Conservation (phyloP, 2,113 vertebrate species). For the Tricholaema leucomelas region DNA sequence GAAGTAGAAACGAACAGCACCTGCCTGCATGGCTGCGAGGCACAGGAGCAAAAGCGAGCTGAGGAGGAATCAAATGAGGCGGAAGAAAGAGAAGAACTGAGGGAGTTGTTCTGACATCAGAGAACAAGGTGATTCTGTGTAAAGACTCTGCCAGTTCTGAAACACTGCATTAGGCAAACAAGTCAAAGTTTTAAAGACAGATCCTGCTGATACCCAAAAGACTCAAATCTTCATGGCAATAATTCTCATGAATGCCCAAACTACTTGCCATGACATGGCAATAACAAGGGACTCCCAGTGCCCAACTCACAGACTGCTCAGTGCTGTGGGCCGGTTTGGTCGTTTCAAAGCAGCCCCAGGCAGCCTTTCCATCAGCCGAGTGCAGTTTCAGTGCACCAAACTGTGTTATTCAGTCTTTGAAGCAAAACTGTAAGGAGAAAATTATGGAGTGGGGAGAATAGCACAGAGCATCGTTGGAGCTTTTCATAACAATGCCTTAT, state of each 20-base stretch:
- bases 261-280: neutral
- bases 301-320: neutral
- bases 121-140: neutral
- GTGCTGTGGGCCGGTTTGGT: neutral
- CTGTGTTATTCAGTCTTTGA: neutral
- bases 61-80: neutral
- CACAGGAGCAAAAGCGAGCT: neutral
- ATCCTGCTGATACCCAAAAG: neutral
- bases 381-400: neutral
- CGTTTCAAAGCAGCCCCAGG: neutral
- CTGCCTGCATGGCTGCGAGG: neutral
- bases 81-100: neutral
- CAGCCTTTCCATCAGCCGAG: neutral
- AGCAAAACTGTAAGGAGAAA: conserved; percentile 28
- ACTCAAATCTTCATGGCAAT: neutral
- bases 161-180: neutral
- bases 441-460: neutral
- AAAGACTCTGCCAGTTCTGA: neutral
- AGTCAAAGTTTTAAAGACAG: neutral
- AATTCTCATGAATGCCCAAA: neutral
- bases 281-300: neutral
- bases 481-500: neutral
- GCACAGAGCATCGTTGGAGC: neutral
- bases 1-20: neutral
- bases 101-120: neutral